These are phyloP conservation scores for Noctua comes DNA, from an alignment of 2,888 invertebrate genomes.

Conservation along the genomic window DNA sequence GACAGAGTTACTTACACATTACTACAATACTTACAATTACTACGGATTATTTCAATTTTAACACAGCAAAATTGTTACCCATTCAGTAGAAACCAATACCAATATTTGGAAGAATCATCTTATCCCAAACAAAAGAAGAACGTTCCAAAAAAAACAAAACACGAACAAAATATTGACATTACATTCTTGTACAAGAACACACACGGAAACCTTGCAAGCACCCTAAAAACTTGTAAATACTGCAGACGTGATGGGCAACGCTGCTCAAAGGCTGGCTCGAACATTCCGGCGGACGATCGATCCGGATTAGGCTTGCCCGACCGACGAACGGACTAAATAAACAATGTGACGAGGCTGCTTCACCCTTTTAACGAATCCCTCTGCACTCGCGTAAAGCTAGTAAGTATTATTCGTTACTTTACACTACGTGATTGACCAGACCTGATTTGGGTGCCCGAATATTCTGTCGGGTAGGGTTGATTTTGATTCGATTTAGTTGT, in stretches of 20 bases:
- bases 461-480: background rate
- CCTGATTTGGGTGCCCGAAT: constrained; percentile 40
- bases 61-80: background rate
- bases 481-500: background rate
- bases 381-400: constrained; percentile 78
- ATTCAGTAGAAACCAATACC: background rate
- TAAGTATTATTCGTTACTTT: constrained; percentile 81
- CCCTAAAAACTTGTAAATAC: constrained; percentile 75
- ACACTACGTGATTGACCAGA: constrained; percentile 65
- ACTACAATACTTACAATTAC: background rate
- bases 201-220: constrained; percentile 70
- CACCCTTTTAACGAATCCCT: constrained; percentile 89
- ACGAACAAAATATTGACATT: constrained; percentile 61
- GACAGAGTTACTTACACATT: background rate
- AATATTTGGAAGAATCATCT: constrained; percentile 11
- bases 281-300: constrained; percentile 82
- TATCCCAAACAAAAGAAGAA: background rate
- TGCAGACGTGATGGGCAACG: constrained; percentile 72
- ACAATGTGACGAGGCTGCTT: constrained; percentile 87
- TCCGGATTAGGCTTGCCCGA: constrained; percentile 83
- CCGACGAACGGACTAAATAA: constrained; percentile 87
- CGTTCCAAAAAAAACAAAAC: constrained; percentile 27
- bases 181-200: constrained; percentile 61
- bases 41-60: background rate
- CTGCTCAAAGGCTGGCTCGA: constrained; percentile 70